phyloP scores from a whole-genome alignment of 2,113 vertebrate species.

The Brienomyrus longianalis region DNA sequence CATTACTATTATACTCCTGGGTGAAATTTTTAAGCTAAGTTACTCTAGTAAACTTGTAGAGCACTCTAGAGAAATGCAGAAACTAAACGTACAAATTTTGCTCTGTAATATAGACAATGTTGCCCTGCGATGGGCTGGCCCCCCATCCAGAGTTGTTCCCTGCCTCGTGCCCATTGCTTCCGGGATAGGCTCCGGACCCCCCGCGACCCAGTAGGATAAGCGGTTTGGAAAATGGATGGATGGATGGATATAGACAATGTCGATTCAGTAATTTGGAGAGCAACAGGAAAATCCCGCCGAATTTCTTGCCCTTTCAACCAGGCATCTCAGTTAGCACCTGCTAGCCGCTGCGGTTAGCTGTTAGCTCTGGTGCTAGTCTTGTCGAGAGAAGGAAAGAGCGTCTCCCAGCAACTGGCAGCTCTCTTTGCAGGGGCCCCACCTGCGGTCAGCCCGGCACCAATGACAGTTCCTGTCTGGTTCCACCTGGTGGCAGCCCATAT shows the following conservation, averaged over 20 bases:
- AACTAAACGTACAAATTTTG: neutral
- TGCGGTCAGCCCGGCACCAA: constrained; percentile 13
- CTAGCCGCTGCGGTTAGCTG: neutral
- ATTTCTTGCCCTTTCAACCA: neutral
- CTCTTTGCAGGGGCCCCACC: constrained; percentile 18
- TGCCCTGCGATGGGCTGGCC: no score
- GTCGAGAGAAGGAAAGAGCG: neutral
- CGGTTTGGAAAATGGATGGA: no score
- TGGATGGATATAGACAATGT: neutral
- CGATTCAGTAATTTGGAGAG: neutral
- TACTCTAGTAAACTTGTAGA: neutral
- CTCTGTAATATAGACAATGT: neutral
- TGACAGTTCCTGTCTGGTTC: constrained; percentile 21
- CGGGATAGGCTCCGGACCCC: no score
- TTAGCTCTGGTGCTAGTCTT: neutral
- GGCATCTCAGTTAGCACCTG: neutral
- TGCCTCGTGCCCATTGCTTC: no score
- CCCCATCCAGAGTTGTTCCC: no score
- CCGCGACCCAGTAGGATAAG: no score
- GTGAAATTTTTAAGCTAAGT: neutral
- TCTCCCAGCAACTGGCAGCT: constrained; percentile 1
- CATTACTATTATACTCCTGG: neutral
- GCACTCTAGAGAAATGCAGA: neutral
- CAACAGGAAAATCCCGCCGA: neutral
- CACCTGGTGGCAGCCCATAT: constrained; percentile 29